A percentile compares a stretch with the other conserved stretches of the same genome.
phyloP scores from a whole-genome alignment of 2,113 vertebrate genomes.

The Chloropsis hardwickii region DNA sequence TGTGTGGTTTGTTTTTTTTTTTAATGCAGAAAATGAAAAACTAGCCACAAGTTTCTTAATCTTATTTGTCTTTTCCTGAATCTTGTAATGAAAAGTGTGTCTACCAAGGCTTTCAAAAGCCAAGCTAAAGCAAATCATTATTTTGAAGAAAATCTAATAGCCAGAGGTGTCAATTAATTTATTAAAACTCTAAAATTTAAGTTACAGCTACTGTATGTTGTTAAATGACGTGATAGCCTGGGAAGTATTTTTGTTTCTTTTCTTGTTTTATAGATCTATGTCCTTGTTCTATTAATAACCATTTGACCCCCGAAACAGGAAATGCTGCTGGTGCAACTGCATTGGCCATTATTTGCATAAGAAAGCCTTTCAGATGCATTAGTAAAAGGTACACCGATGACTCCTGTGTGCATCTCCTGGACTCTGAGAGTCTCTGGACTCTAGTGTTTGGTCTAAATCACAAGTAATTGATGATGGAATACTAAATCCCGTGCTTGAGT shows the following conservation, averaged over 20 bases:
- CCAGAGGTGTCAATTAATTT: neutral
- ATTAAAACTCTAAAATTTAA: neutral
- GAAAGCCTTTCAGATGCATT: neutral
- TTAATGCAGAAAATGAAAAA: neutral
- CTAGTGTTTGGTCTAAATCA: neutral
- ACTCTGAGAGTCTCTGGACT: neutral
- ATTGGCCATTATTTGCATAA: neutral
- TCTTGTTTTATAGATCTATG: neutral
- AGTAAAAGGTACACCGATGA: neutral
- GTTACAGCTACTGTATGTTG: neutral
- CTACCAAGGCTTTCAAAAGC: neutral
- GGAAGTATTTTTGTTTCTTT: neutral
- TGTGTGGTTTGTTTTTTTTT: too few relatives aligned
- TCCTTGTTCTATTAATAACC: neutral
- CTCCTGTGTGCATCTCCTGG: neutral
- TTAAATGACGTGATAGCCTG: neutral
- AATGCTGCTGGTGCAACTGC: neutral
- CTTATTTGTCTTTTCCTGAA: neutral
- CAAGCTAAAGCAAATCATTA: neutral
- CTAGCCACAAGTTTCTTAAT: neutral
- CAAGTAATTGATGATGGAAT: slow-evolving; percentile 8
- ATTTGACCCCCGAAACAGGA: neutral
- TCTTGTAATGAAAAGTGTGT: neutral
- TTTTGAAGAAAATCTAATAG: neutral
- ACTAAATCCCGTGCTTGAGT: neutral